Conservation (phyloP, 2,113 vertebrate genomes). For the Empidonax alnorum region DNA sequence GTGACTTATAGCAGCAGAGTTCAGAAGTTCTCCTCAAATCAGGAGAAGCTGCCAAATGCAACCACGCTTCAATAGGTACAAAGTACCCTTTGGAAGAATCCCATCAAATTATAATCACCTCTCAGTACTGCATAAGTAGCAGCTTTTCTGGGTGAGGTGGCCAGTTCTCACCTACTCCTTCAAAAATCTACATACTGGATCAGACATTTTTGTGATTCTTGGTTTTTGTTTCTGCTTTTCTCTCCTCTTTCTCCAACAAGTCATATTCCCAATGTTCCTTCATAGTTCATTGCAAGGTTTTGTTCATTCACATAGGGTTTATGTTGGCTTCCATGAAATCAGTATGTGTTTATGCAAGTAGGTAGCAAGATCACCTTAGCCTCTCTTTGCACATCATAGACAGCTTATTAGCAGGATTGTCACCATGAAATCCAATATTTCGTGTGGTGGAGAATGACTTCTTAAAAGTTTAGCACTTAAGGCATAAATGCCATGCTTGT, state of each 20-base stretch:
- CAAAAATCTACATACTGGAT: neutral
- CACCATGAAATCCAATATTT: neutral
- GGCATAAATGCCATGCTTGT: neutral
- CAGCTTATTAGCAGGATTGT: neutral
- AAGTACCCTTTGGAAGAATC: neutral
- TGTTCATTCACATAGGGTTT: neutral
- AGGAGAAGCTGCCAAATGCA: constrained; percentile 26
- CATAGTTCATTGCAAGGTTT: neutral
- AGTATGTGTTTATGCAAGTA: neutral
- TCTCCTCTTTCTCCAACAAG: neutral
- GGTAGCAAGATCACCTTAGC: neutral
- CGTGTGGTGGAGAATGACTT: neutral
- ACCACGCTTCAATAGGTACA: neutral
- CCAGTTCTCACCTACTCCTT: neutral
- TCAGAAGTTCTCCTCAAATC: neutral
- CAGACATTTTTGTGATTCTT: neutral
- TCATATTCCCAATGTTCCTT: neutral
- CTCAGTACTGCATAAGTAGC: neutral
- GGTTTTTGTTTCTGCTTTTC: neutral
- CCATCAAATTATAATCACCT: neutral
- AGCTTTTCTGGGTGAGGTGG: neutral
- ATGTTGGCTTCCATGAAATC: neutral
- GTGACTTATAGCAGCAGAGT: neutral
- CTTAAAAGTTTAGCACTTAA: neutral
- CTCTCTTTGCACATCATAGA: neutral